Evolutionary conservation across 64 coral and sea anemone species (phyloP), one percentile per base, ranked within the genome.

Genomic region (Montipora efflorescens): DNA sequence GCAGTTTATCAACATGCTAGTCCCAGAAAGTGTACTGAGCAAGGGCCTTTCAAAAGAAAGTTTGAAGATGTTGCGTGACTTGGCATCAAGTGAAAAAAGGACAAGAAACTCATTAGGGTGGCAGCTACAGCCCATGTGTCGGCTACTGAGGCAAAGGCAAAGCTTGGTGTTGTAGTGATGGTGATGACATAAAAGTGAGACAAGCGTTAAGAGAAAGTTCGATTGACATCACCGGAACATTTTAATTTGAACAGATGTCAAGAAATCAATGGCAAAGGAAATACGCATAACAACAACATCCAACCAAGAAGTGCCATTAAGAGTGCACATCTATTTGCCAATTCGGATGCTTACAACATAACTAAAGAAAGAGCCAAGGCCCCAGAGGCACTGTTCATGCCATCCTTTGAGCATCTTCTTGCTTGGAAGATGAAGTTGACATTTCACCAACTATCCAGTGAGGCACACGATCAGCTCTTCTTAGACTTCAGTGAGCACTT

Each of bases 31-130:
- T 82, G 59, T 57, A 12, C 14, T 91, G 21, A 28, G 50, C 23
- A 49, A 83, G 7, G 90, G 69, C 18, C 11, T 92, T 4, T 84
- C 79, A 51, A 92, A 85, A 47, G 90, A 92, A 77, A 92, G 79
- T 83, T 92, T 84, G 57, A 92, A 75, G 48, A 8, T 92, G 67
- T 74, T 92, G 21, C 77, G 90, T 36, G 49, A 92, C 15, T 77
- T 92, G 44, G 81, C 90, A 64, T 68, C 79, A 10, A 84, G 47
- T 75, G 72, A 92, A 85, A 92, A 85, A 25, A 25, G 16, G 90
- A 92, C 49, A 74, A 55, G 47, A 84, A 82, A 75, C 67, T 92
- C 4, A 92, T 92, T 14, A 18, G 79, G 57, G 79, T 92, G 3
- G 90, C 90, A 22, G 81, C 66, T 9, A 22, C 59, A 71, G 79